Conservation (phyloP, 30 jellyfish, hydroid and myxozoan genomes). For the Euphysa ruthae region DNA sequence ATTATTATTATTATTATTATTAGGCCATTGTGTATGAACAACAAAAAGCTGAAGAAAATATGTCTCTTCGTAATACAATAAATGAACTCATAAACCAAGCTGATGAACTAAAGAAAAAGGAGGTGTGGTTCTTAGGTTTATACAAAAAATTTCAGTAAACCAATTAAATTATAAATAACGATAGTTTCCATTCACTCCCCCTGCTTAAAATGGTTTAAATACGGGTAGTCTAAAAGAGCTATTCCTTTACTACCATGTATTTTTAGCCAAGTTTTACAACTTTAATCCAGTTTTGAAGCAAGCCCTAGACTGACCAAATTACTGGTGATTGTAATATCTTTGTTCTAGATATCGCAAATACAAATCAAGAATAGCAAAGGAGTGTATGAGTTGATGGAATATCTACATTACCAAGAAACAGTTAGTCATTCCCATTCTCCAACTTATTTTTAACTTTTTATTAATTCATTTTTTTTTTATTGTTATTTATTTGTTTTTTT, state of each 20-base stretch:
- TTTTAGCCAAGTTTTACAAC: neutral
- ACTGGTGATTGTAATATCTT: neutral
- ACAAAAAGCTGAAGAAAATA: slow-evolving; percentile 61
- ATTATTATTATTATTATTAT: neutral
- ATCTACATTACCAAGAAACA: slow-evolving; percentile 64
- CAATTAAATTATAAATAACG: no score
- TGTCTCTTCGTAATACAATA: slow-evolving; percentile 55
- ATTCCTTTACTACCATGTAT: neutral
- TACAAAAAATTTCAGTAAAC: neutral
- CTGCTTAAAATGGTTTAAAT: neutral
- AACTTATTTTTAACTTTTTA: neutral
- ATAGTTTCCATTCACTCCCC: no score
- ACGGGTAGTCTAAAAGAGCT: neutral
- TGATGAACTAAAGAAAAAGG: slow-evolving; percentile 51
- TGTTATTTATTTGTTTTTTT: neutral
- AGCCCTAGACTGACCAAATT: no score
- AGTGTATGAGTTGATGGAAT: slow-evolving; percentile 57
- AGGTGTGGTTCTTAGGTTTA: slow-evolving; percentile 35
- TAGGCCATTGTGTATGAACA: slow-evolving; percentile 79
- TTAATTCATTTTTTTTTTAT: no score
- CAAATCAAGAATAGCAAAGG: slow-evolving; percentile 44
- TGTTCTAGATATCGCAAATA: slow-evolving; percentile 45
- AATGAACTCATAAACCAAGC: slow-evolving; percentile 53
- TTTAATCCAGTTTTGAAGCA: neutral
- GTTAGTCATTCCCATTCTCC: slow-evolving; percentile 36